These are phyloP conservation scores for Spatulosminthurus flaviceps DNA, from an alignment of 2,888 invertebrate species.

Conservation along the genomic window DNA sequence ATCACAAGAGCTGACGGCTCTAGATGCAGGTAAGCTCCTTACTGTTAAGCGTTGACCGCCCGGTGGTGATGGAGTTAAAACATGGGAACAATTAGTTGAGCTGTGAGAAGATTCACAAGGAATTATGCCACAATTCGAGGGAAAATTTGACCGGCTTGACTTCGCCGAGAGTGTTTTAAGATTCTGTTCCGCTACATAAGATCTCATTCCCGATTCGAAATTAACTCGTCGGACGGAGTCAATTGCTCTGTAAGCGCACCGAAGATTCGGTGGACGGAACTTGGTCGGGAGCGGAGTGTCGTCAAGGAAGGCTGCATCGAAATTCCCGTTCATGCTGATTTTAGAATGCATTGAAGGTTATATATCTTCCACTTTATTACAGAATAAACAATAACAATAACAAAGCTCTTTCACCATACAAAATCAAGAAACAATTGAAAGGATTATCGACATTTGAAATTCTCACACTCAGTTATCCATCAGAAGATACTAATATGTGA, in stretches of 20 bases:
- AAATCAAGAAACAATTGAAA: no score
- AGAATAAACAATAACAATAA: no score
- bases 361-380: no score
- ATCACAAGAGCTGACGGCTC: constrained; percentile 2
- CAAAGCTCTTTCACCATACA: no score
- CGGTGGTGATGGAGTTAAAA: neutral
- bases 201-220: neutral
- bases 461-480: no score
- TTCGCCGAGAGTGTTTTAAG: neutral
- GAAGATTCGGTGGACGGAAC: neutral
- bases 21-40: constrained; percentile 10
- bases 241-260: constrained; percentile 1
- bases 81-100: neutral
- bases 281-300: constrained; percentile 11
- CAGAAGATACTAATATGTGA: no score
- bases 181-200: constrained; percentile 6
- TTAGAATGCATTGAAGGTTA: no score
- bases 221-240: constrained; percentile 11
- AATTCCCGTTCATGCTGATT: neutral
- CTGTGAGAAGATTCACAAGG: neutral
- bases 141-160: neutral
- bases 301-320: neutral
- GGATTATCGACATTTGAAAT: no score
- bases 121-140: neutral
- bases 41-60: neutral